These are phyloP conservation scores for Lottia scabra DNA, from an alignment of 2,888 invertebrate species.

Conservation along the genomic window DNA sequence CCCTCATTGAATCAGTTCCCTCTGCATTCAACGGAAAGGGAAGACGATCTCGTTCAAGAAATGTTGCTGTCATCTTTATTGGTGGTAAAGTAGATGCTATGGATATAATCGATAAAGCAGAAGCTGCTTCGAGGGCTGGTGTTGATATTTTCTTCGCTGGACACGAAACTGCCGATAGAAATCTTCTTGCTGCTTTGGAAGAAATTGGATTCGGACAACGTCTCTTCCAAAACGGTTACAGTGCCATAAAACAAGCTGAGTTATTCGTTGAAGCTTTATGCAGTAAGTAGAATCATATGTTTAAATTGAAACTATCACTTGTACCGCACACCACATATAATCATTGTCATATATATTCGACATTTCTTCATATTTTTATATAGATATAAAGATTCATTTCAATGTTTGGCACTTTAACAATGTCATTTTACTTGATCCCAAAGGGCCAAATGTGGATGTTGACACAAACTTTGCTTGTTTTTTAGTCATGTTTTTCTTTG, in stretches of 20 bases:
- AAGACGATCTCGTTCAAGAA: slow-evolving; percentile 3
- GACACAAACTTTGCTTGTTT: too few relatives aligned
- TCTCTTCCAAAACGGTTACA: neutral
- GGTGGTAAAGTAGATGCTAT: slow-evolving; percentile 9
- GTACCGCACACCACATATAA: too few relatives aligned
- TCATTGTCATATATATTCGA: too few relatives aligned
- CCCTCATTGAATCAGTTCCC: neutral
- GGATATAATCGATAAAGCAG: neutral
- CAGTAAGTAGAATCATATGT: neutral
- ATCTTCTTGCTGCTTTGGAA: neutral
- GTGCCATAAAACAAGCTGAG: neutral
- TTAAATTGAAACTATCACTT: too few relatives aligned
- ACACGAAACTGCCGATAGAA: neutral
- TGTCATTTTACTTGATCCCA: too few relatives aligned
- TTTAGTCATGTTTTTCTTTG: too few relatives aligned
- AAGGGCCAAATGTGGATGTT: too few relatives aligned
- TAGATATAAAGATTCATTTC: too few relatives aligned
- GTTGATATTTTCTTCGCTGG: neutral
- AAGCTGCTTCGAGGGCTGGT: neutral
- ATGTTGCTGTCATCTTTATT: slow-evolving; percentile 20
- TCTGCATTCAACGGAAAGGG: slow-evolving; percentile 7
- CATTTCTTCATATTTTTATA: too few relatives aligned
- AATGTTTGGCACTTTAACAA: too few relatives aligned
- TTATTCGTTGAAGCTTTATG: neutral
- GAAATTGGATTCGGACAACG: neutral